Conservation (phyloP, 1,140 invertebrate genomes). For the Gryon sp. region DNA sequence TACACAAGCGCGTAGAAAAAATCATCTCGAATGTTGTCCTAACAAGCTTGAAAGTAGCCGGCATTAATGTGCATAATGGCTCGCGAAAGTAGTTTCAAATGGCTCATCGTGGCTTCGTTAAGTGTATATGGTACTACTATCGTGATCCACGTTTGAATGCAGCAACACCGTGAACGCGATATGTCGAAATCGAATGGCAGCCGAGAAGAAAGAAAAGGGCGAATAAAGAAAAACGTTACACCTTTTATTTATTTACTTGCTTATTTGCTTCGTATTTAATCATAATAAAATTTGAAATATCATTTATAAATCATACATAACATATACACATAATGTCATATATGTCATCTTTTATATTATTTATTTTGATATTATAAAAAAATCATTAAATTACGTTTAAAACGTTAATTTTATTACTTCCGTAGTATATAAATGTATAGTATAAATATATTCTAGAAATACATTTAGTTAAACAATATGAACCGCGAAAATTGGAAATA, state of each 20-base stretch:
- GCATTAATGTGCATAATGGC: slow-evolving; percentile 59
- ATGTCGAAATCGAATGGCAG: slow-evolving; percentile 59
- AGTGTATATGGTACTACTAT: slow-evolving; percentile 53
- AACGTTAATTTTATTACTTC: too few relatives aligned
- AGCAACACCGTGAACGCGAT: slow-evolving; percentile 38
- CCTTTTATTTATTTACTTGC: slow-evolving; percentile 1
- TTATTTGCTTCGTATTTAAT: too few relatives aligned
- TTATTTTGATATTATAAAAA: too few relatives aligned
- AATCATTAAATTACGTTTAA: too few relatives aligned
- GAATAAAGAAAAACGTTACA: slow-evolving; percentile 31
- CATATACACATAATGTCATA: too few relatives aligned
- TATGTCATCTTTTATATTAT: too few relatives aligned
- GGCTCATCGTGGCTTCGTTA: slow-evolving; percentile 62
- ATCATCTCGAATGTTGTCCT: slow-evolving; percentile 31
- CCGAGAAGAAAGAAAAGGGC: slow-evolving; percentile 52
- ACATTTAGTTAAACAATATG: too few relatives aligned
- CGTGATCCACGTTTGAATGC: slow-evolving; percentile 62
- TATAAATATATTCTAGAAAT: too few relatives aligned
- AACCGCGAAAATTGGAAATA: too few relatives aligned
- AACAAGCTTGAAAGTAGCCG: slow-evolving; percentile 58
- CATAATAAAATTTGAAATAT: too few relatives aligned
- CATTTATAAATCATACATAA: too few relatives aligned
- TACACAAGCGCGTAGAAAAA: slow-evolving; percentile 4
- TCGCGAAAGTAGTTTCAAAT: slow-evolving; percentile 63
- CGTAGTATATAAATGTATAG: too few relatives aligned